Evolutionary conservation across 2,888 invertebrate genomes (phyloP).

Genomic region (Brachycybe producta): DNA sequence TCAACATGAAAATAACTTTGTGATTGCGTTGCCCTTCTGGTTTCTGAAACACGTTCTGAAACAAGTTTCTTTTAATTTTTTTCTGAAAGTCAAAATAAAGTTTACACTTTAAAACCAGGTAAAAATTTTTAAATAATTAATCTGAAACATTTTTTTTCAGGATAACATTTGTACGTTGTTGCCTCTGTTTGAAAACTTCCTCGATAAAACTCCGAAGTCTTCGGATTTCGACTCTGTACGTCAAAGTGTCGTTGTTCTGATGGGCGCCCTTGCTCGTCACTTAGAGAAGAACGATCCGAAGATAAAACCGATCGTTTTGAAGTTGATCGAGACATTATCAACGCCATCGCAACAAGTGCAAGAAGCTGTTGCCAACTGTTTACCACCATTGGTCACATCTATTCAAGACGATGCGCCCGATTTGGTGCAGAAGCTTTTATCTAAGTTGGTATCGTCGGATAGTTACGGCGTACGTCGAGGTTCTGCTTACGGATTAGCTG

Average conservation of each 20-base stretch:
- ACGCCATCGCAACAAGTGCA: conserved; percentile 98
- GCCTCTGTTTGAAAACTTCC: conserved; percentile 83
- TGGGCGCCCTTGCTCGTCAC: conserved; percentile 95
- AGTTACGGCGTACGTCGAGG: conserved; percentile 88
- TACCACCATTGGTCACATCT: conserved; percentile 84
- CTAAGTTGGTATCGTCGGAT: conserved; percentile 74
- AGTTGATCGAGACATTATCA: conserved; percentile 77
- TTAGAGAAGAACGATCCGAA: conserved; percentile 76
- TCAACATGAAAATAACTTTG: no score
- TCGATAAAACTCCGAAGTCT: conserved; percentile 83
- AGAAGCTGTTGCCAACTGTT: conserved; percentile 91
- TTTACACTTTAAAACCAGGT: no score
- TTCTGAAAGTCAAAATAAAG: no score
- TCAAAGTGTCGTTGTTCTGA: conserved; percentile 89
- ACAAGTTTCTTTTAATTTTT: no score
- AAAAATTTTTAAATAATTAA: no score
- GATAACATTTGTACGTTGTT: conserved; percentile 53
- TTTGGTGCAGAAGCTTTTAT: conserved; percentile 72
- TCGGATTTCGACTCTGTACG: conserved; percentile 82
- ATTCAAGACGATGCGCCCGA: conserved; percentile 81
- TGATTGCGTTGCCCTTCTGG: no score
- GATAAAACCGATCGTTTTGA: conserved; percentile 83
- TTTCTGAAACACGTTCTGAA: no score
- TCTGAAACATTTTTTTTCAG: conserved; percentile 25
- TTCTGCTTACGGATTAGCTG: conserved; percentile 94